Percentiles rank a stretch among this genome's conserved stretches.
These are phyloP conservation scores for Dioctria rufipes DNA, from an alignment of 2,888 invertebrate species.

Conservation along the genomic window DNA sequence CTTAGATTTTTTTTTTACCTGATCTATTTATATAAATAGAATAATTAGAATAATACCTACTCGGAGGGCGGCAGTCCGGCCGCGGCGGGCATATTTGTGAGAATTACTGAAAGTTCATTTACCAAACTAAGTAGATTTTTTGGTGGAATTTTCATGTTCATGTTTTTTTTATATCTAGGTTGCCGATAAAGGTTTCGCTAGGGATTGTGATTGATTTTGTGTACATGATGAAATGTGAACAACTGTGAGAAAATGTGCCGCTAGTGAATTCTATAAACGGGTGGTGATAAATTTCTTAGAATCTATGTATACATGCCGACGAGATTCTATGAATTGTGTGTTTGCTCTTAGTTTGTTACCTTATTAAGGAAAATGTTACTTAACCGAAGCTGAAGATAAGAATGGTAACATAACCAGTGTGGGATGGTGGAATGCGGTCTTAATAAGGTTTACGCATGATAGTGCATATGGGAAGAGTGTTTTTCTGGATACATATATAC, in stretches of 20 bases:
- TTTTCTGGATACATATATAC: no score
- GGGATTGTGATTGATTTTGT: no score
- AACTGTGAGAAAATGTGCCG: background rate
- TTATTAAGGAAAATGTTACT: background rate
- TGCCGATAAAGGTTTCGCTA: no score
- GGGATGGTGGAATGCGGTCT: slow-evolving; percentile 40
- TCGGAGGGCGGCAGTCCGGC: background rate
- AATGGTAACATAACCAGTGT: slow-evolving; percentile 34
- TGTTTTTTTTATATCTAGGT: background rate
- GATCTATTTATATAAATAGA: slow-evolving; percentile 30
- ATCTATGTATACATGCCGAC: background rate
- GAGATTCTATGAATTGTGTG: background rate
- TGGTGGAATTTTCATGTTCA: background rate
- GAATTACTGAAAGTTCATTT: slow-evolving; percentile 14
- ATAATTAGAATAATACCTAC: slow-evolving; percentile 17
- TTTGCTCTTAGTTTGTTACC: background rate
- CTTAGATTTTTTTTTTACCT: slow-evolving; percentile 9
- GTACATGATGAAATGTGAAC: background rate
- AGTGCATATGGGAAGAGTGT: no score
- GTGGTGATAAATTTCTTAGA: background rate
- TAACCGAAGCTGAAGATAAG: background rate
- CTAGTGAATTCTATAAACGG: no score
- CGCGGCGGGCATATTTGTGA: background rate
- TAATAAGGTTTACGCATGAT: no score
- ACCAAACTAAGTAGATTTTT: background rate